Conservation (phyloP, 2,797 vertebrate genomes). For the Oryzias dopingdopingensis region DNA sequence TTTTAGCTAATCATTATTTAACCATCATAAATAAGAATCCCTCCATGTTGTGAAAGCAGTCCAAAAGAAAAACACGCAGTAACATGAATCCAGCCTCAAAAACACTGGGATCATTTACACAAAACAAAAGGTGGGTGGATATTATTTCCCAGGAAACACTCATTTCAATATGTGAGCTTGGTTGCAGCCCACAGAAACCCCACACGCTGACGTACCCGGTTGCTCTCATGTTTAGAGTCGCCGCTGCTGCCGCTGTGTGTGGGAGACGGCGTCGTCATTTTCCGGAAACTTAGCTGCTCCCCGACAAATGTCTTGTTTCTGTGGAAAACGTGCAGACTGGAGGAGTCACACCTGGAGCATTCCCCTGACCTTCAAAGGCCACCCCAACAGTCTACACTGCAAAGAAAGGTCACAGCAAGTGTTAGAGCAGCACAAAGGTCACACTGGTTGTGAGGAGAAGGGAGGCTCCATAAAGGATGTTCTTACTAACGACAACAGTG, state of each 20-base stretch:
- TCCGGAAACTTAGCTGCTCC: conserved; percentile 26
- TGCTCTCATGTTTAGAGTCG: conserved; percentile 66
- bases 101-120: not conserved
- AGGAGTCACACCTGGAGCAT: conserved; percentile 46
- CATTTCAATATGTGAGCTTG: no score
- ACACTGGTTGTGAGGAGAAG: conserved; percentile 19
- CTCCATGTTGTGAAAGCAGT: not conserved
- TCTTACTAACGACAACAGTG: not conserved
- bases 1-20: no score
- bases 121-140: conserved; percentile 1
- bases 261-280: conserved; percentile 69
- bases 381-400: conserved; percentile 40
- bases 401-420: conserved; percentile 30
- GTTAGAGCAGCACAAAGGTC: conserved; percentile 25
- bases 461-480: not conserved
- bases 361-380: conserved; percentile 63
- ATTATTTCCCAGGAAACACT: no score
- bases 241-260: conserved; percentile 73
- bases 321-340: conserved; percentile 38
- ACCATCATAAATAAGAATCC: no score
- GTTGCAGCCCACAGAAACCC: no score
- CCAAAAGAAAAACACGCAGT: not conserved
- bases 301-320: conserved; percentile 33
- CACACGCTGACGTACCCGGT: conserved; percentile 49
- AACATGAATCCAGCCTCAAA: not conserved